Conservation (phyloP, 2,113 vertebrate genomes). For the Pavo muticus region DNA sequence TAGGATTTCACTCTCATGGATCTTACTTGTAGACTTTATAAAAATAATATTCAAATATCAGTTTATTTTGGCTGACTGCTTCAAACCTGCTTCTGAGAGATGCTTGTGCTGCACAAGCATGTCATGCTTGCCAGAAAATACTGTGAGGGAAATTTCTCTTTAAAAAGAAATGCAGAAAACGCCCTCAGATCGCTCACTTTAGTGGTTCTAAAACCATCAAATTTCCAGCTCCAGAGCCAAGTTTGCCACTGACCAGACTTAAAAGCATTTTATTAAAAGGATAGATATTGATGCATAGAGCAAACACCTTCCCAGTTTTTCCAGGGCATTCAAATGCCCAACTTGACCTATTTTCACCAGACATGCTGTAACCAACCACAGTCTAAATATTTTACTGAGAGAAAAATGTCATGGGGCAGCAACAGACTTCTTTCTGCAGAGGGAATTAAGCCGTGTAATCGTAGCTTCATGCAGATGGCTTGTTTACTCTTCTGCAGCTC, state of each 20-base stretch:
- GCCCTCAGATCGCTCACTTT: not conserved
- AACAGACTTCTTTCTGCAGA: not conserved
- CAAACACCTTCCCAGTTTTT: not conserved
- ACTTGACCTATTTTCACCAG: constrained; percentile 21
- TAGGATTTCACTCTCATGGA: not conserved
- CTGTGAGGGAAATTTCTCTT: not conserved
- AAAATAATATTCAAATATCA: not conserved
- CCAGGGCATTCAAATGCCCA: not conserved
- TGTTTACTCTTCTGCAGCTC: not conserved
- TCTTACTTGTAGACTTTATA: not conserved
- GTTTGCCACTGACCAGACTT: not conserved
- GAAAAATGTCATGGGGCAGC: not conserved
- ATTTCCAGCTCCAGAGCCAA: not conserved
- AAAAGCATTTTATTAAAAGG: not conserved
- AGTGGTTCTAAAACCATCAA: not conserved
- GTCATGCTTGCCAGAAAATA: not conserved
- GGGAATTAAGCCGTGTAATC: not conserved
- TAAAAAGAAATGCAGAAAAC: not conserved
- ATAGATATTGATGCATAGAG: not conserved
- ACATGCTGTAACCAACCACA: not conserved
- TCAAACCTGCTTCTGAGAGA: not conserved
- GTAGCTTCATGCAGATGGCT: accelerated
- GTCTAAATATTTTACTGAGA: not conserved
- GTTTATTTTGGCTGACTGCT: not conserved
- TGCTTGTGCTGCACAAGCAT: not conserved